A percentile compares a stretch with the other conserved stretches of the same genome.
Evolutionary conservation across 2,888 invertebrate species (phyloP).

Genomic region (Campopleginae sp.): DNA sequence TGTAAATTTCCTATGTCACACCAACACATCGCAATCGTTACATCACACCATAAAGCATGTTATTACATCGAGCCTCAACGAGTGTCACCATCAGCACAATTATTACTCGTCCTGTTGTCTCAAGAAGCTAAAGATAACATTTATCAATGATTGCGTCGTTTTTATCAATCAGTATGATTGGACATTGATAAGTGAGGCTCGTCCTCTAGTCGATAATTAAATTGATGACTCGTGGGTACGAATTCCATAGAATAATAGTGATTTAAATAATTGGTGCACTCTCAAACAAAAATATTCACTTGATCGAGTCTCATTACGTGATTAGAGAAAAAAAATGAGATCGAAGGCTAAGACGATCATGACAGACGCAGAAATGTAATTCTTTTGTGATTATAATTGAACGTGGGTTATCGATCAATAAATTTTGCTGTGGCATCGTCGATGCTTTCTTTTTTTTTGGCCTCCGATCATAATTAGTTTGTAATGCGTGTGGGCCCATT

Average conservation of each 20-base stretch:
- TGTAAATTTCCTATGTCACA: too few relatives aligned
- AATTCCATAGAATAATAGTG: background rate
- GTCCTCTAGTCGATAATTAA: background rate
- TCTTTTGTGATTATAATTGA: conserved; percentile 14
- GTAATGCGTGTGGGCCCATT: conserved; percentile 70
- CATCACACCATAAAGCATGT: background rate
- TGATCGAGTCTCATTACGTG: background rate
- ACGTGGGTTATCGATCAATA: background rate
- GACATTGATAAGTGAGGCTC: background rate
- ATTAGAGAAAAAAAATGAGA: background rate
- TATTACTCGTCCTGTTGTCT: background rate
- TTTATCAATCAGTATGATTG: background rate
- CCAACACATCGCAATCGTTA: background rate
- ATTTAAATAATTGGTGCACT: background rate
- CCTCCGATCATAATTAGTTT: conserved; percentile 77
- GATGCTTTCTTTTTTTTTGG: background rate
- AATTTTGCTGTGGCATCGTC: background rate
- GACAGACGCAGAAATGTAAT: background rate
- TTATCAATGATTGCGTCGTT: background rate
- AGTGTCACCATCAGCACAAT: background rate
- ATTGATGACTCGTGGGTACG: background rate
- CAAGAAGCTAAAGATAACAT: background rate
- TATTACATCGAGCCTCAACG: background rate
- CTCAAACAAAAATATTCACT: background rate
- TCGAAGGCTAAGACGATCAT: background rate